A percentile compares a stretch with the other conserved stretches of the same genome.
phyloP scores from a whole-genome alignment of 2,797 vertebrate genomes.

The Bovichtus diacanthus region DNA sequence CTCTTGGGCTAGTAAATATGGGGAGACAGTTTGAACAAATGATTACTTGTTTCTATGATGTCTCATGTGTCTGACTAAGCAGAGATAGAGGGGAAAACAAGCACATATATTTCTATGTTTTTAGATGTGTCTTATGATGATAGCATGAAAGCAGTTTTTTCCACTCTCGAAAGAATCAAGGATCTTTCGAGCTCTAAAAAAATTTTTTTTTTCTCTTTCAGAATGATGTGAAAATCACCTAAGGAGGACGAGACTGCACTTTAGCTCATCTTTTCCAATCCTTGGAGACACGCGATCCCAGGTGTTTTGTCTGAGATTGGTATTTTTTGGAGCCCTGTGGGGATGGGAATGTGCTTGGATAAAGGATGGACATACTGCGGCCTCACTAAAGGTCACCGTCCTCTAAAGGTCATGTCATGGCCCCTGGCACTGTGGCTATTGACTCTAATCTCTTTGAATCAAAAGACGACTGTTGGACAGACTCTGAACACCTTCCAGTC shows the following conservation, averaged over 20 bases:
- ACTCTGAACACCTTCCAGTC: constrained; percentile 91
- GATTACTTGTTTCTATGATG: constrained; percentile 76
- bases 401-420: constrained; percentile 74
- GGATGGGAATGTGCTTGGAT: constrained; percentile 79
- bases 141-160: constrained; percentile 31
- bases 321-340: constrained; percentile 59
- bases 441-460: constrained; percentile 71
- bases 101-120: constrained; percentile 37
- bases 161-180: constrained; percentile 30
- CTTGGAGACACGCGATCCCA: constrained; percentile 46
- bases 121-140: constrained; percentile 48
- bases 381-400: constrained; percentile 62
- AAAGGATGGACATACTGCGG: constrained; percentile 76
- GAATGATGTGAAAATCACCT: constrained; percentile 91
- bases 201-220: constrained; percentile 83
- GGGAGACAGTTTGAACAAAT: constrained; percentile 72
- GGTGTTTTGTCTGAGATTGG: constrained; percentile 51
- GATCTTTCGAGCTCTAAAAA: constrained; percentile 45
- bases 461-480: constrained; percentile 74
- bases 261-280: constrained; percentile 60
- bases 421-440: constrained; percentile 74
- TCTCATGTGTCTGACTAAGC: constrained; percentile 65
- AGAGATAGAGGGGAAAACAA: constrained; percentile 53
- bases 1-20: constrained; percentile 63
- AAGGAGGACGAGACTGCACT: constrained; percentile 51